Evolutionary conservation across 1,140 invertebrate species (phyloP), one percentile per base, ranked within the genome.

Genomic region (Stenopsyche tienmushanensis): DNA sequence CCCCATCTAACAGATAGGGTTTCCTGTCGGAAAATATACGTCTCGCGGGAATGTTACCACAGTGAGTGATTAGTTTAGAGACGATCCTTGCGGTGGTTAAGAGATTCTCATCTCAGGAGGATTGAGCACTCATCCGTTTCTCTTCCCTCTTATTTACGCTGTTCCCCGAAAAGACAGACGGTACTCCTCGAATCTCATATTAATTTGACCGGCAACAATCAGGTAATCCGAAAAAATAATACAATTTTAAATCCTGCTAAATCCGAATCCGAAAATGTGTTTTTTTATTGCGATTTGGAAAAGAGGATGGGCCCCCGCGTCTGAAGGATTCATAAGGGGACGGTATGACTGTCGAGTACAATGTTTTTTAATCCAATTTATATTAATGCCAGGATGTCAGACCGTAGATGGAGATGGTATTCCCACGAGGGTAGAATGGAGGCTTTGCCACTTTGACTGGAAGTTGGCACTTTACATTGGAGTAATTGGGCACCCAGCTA

Each of bases 21-120:
- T 34, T 34, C 13, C 29, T 13, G 29, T 5, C 29, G 13, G 29
- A 34, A 13, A 34, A 13, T 13, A 34, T 34, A 13, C 29, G 5
- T 34, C 57, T 24, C 41, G 18, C 1, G 42, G 41, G 42, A 47
- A 47, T 41, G 25, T 60, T 47, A 60, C 57, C 57, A 26, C 57
- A 60, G 25, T 47, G 57, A 60, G 57, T 60, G 57, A 60, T 60
- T 60, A 60, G 57, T 47, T 60, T 47, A 47, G 57, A 47, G 57
- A 60, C 23, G 42, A 18, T 25, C 15, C 53, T 15, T 18, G 29
- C 42, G 41, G 57, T 21, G 57, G 57, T 47, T 60, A 60, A 47
- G 21, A 44, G 42, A 15, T 47, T 23, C n/a, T n/a, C n/a, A n/a
- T n/a, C n/a, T n/a, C n/a, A n/a, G n/a, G n/a, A n/a, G n/a, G n/a